These are phyloP conservation scores for Ptilonorhynchus violaceus DNA, from an alignment of 2,113 vertebrate genomes.

Conservation along the genomic window DNA sequence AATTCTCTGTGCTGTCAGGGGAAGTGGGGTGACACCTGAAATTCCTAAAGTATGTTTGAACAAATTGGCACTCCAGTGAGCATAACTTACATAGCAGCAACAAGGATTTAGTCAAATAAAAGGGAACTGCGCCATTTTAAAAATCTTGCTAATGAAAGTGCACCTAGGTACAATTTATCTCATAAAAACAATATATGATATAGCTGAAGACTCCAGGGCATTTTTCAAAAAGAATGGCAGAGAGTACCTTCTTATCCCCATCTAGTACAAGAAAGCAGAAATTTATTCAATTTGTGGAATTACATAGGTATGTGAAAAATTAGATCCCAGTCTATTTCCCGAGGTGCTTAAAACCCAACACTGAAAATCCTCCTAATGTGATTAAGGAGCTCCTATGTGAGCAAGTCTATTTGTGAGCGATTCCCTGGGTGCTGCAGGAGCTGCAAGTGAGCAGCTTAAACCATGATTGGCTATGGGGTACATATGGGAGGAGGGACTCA, in stretches of 20 bases:
- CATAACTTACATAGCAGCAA: background rate
- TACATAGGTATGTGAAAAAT: background rate
- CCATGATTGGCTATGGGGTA: background rate
- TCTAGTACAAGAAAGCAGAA: background rate
- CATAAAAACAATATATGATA: background rate
- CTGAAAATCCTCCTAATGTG: background rate
- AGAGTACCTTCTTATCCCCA: background rate
- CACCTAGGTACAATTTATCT: background rate
- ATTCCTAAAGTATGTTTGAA: background rate
- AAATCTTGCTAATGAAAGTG: background rate
- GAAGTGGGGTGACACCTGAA: background rate
- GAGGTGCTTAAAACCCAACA: background rate
- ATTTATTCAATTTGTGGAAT: background rate
- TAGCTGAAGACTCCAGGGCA: background rate
- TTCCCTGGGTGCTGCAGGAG: background rate
- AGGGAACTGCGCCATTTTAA: background rate
- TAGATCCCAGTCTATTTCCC: background rate
- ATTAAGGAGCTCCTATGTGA: background rate
- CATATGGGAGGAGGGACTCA: background rate
- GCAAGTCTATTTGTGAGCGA: background rate
- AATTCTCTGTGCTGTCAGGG: background rate
- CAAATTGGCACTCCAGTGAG: background rate
- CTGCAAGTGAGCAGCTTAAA: background rate
- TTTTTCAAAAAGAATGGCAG: background rate
- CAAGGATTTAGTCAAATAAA: background rate